Percentiles rank a stretch among this genome's conserved stretches.
These are phyloP conservation scores for Polypedilum pembai DNA, from an alignment of 1,140 invertebrate genomes.

Conservation along the genomic window DNA sequence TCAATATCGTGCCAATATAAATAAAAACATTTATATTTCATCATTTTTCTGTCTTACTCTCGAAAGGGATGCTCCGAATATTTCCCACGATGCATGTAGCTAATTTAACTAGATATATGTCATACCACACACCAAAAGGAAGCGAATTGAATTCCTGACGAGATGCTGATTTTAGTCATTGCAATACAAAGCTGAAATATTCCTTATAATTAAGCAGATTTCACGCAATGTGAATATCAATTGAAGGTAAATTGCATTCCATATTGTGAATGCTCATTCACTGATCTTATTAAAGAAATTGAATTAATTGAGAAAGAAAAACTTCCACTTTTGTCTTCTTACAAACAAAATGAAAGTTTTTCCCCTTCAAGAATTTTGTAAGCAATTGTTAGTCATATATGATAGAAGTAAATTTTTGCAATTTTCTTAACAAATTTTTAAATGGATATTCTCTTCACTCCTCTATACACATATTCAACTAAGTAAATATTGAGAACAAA, in stretches of 20 bases:
- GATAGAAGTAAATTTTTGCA: no score
- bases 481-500: not conserved
- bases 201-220: constrained; percentile 8
- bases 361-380: no score
- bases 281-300: no score
- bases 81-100: constrained; percentile 8
- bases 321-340: no score
- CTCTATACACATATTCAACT: no score
- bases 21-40: not conserved
- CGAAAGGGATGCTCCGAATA: not conserved
- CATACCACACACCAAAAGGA: not conserved
- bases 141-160: not conserved
- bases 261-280: not conserved
- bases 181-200: not conserved
- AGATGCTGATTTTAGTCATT: not conserved
- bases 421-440: no score
- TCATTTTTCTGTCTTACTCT: not conserved
- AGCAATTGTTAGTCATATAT: no score
- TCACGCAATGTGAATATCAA: constrained; percentile 27
- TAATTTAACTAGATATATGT: not conserved
- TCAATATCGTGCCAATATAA: not conserved
- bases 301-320: no score
- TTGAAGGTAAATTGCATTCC: constrained; percentile 8
- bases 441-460: no score
- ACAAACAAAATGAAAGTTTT: no score